A percentile compares a stretch with the other conserved stretches of the same genome.
Evolutionary conservation across 2,113 vertebrate genomes (phyloP).

Genomic region (Petroica traversi): DNA sequence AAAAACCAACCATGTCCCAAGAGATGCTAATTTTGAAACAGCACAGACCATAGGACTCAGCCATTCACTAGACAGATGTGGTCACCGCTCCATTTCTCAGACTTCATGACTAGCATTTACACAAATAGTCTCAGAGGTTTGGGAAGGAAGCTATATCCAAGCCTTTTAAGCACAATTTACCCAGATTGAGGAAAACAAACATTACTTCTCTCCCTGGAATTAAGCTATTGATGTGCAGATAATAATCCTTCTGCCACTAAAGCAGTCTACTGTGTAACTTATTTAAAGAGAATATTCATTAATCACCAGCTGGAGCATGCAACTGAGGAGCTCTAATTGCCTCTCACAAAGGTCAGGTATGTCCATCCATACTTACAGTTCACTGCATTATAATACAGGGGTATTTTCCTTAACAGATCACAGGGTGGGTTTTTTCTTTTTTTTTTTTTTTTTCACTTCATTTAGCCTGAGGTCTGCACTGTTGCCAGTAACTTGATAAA

Average conservation of each 20-base stretch:
- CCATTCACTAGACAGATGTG: conserved; percentile 17
- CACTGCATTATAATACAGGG: not conserved
- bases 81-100: not conserved
- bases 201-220: not conserved
- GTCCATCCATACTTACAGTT: not conserved
- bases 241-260: not conserved
- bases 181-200: conserved; percentile 3
- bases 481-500: not conserved
- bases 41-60: conserved; percentile 13
- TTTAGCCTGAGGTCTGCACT: not conserved
- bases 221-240: not conserved
- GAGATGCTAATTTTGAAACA: conserved; percentile 45
- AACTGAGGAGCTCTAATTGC: not conserved
- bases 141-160: not conserved
- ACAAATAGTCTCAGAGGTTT: conserved; percentile 8
- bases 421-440: fast-evolving
- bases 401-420: not conserved
- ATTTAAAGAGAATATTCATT: not conserved
- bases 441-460: not conserved
- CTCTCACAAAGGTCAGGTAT: not conserved
- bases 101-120: not conserved
- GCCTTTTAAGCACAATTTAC: conserved; percentile 1
- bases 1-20: conserved; percentile 12
- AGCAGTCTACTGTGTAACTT: not conserved
- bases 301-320: not conserved